A percentile compares a stretch with the other conserved stretches of the same genome.
Evolutionary conservation across 1,140 invertebrate species (phyloP).

Genomic region (Leptinotarsa lineolata): DNA sequence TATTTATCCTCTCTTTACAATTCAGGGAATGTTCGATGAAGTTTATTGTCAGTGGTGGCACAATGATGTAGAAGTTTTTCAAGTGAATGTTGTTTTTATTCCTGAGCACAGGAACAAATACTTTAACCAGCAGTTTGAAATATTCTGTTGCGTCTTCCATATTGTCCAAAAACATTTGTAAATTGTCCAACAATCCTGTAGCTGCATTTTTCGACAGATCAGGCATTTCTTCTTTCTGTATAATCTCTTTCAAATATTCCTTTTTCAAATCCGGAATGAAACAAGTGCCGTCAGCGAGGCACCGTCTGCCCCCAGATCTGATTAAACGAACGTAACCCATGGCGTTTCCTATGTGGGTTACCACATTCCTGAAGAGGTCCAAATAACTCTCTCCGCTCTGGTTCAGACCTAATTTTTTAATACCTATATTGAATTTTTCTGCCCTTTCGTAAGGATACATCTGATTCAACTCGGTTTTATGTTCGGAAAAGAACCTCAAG

Average conservation of each 20-base stretch:
- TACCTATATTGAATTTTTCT: slow-evolving; percentile 92
- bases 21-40: slow-evolving; percentile 92
- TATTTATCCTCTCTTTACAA: slow-evolving; percentile 89
- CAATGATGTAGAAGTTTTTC: slow-evolving; percentile 90
- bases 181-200: slow-evolving; percentile 75
- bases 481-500: slow-evolving; percentile 73
- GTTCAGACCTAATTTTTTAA: slow-evolving; percentile 85
- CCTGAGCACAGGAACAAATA: slow-evolving; percentile 87
- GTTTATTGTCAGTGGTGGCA: slow-evolving; percentile 93
- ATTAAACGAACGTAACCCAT: slow-evolving; percentile 96
- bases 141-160: slow-evolving; percentile 94
- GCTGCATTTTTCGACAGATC: slow-evolving; percentile 68
- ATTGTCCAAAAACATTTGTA: slow-evolving; percentile 79
- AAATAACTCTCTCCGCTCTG: slow-evolving; percentile 85
- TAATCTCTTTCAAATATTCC: slow-evolving; percentile 65
- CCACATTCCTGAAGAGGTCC: slow-evolving; percentile 89
- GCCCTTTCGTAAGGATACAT: slow-evolving; percentile 87
- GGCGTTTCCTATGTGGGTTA: slow-evolving; percentile 95
- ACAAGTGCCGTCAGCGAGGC: slow-evolving; percentile 85
- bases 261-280: slow-evolving; percentile 87
- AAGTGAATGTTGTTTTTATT: slow-evolving; percentile 89
- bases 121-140: slow-evolving; percentile 91
- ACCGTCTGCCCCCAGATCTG: slow-evolving; percentile 90
- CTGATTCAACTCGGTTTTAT: slow-evolving; percentile 60
- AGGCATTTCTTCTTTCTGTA: slow-evolving; percentile 64